These are phyloP conservation scores for Gavialis gangeticus DNA, from an alignment of 2,113 vertebrate genomes.

Conservation along the genomic window DNA sequence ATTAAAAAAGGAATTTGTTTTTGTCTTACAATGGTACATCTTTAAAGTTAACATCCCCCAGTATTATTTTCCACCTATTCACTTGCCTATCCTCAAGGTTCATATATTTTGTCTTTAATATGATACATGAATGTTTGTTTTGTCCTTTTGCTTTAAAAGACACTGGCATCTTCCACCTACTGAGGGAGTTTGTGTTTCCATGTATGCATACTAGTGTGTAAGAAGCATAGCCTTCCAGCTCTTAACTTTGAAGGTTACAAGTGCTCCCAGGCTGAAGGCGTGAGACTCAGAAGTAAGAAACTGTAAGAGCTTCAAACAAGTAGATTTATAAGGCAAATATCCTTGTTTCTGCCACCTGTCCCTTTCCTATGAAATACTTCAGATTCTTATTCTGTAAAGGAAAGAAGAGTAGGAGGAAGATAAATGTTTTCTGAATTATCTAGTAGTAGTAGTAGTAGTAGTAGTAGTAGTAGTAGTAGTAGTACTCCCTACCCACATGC, in stretches of 20 bases:
- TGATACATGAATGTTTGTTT: not conserved
- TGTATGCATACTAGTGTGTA: not conserved
- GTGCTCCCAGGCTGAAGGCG: not conserved
- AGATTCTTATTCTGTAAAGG: not conserved
- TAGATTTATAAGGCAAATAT: not conserved
- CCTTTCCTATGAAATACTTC: not conserved
- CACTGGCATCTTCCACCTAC: not conserved
- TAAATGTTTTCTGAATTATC: not conserved
- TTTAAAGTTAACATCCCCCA: not conserved
- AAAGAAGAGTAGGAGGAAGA: not conserved
- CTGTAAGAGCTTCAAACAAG: not conserved
- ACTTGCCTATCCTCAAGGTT: not conserved
- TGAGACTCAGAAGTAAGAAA: not conserved
- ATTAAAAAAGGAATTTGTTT: not conserved
- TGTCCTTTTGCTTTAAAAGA: not conserved
- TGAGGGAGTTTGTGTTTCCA: not conserved
- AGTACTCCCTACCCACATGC: not conserved
- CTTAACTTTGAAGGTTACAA: not conserved
- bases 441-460: too few relatives aligned
- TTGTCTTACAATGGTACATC: not conserved
- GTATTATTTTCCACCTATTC: not conserved
- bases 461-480: too few relatives aligned
- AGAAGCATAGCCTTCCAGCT: not conserved
- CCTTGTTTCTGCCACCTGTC: accelerated
- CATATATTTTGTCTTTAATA: not conserved